Base-by-base conservation (phyloP, 2,888 invertebrate genomes). In the Limnephilus marmoratus region DNA sequence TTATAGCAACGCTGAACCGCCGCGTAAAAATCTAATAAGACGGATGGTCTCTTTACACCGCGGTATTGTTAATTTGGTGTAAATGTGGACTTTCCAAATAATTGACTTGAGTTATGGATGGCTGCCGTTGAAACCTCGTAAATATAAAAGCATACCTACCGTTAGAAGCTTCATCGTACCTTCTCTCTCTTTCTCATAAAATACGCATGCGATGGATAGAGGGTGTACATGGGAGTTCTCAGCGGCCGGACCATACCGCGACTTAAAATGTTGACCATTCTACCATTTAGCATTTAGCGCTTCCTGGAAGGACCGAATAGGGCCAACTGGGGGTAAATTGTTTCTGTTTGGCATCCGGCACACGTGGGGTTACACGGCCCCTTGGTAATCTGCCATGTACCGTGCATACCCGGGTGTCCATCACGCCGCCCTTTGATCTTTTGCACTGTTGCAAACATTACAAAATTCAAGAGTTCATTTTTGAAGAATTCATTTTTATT, bases 311-410 rank as follows among this genome's bases (percentile, higher is more conserved):
- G 88, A 53, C 37, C 41, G 68, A 68, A 24, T n/a, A 24, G 68
- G 9, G 68, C 80, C 81, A 15, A 45, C 37, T 89, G 68, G 88
- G 88, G 88, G 88, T 89, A 80, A 89, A 89, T 89, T n/a, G 88
- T 89, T 89, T 89, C 80, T 80, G 34, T 81, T 29, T 29, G 37
- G 88, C 82, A 91, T 91, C 91, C 91, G 87, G 91, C 45, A 88
- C 91, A 91, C 91, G 88, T 91, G 91, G 88, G 68, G 68, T 68
- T 24, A 68, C 68, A 24, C 68, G 18, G 68, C 68, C 68, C 68
- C 68, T 7, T 68, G 68, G 68, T 68, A 68, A 68, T 68, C 68
- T 24, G 68, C 24, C 68, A 68, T 24, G 68, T 68, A 68, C 68
- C 68, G 68, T 68, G 24, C 7, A 68, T n/a, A 68, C 24, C 68